These are phyloP conservation scores for Puntigrus tetrazona DNA, from an alignment of 2,113 vertebrate genomes.

Conservation along the genomic window DNA sequence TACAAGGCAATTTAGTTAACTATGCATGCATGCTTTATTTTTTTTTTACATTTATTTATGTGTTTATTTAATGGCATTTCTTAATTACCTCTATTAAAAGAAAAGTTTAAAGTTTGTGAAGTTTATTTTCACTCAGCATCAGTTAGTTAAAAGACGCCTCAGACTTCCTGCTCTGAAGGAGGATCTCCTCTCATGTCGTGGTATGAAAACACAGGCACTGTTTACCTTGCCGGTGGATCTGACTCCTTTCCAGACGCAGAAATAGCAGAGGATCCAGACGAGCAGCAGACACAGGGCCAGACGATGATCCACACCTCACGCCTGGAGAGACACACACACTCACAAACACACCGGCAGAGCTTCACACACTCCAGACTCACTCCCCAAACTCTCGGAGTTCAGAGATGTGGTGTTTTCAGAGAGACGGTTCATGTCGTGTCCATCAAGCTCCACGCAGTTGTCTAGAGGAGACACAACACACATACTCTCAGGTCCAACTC, in stretches of 20 bases:
- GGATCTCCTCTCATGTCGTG: not conserved
- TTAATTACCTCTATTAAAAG: not conserved
- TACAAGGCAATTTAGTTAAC: too few species aligned
- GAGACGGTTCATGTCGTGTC: constrained; percentile 60
- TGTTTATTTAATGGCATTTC: not conserved
- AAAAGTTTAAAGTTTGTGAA: too few species aligned
- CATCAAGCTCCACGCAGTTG: constrained; percentile 77
- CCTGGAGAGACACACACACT: constrained; percentile 46
- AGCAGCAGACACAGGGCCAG: constrained; percentile 75
- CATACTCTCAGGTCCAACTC: too few species aligned
- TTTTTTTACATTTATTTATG: not conserved
- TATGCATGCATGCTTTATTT: not conserved
- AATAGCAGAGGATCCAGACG: constrained; percentile 81
- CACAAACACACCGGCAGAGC: not conserved
- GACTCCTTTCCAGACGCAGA: constrained; percentile 83
- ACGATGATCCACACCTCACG: constrained; percentile 79
- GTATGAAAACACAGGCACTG: not conserved
- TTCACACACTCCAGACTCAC: constrained; percentile 69
- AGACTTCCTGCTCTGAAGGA: not conserved
- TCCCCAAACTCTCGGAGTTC: constrained; percentile 92
- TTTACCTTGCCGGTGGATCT: constrained; percentile 82
- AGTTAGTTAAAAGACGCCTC: not conserved
- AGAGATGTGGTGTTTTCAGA: constrained; percentile 79
- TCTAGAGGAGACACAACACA: constrained; percentile 64
- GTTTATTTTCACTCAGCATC: not conserved